Conservation (phyloP, 2,888 invertebrate species). For the Drosophila rubida region DNA sequence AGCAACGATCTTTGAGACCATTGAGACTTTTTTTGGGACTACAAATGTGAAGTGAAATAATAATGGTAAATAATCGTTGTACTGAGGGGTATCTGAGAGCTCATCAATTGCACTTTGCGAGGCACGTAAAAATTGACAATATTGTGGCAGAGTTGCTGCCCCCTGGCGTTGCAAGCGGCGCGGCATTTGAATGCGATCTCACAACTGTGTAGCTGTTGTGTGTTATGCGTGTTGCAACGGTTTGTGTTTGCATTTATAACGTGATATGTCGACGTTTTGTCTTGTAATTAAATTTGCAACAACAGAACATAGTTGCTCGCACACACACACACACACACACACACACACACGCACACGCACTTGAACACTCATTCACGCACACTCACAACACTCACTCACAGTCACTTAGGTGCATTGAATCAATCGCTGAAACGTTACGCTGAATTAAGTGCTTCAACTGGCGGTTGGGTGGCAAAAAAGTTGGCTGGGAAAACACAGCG, state of each 20-base stretch:
- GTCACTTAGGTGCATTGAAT: conserved; percentile 53
- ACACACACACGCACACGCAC: conserved; percentile 5
- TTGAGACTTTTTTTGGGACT: no score
- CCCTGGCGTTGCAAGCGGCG: conserved; percentile 10
- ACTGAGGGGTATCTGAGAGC: background rate
- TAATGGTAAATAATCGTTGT: no score
- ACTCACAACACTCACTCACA: conserved; percentile 15
- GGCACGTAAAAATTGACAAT: conserved; percentile 4
- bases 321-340: conserved; percentile 1
- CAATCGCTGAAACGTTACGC: conserved; percentile 61
- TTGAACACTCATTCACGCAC: conserved; percentile 21
- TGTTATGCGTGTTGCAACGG: conserved; percentile 20
- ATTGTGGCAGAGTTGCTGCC: background rate
- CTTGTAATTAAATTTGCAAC: conserved; percentile 70
- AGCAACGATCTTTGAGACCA: no score
- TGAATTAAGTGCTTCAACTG: conserved; percentile 55
- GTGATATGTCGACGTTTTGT: conserved; percentile 69
- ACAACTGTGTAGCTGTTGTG: conserved; percentile 4
- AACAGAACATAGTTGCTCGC: conserved; percentile 28
- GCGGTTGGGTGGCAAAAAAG: conserved; percentile 10
- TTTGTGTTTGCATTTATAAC: conserved; percentile 61
- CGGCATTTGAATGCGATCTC: conserved; percentile 16
- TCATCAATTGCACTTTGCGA: background rate
- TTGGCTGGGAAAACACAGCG: background rate
- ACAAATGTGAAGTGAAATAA: no score